Conservation (phyloP, 2,113 vertebrate genomes). For the Strix aluco region DNA sequence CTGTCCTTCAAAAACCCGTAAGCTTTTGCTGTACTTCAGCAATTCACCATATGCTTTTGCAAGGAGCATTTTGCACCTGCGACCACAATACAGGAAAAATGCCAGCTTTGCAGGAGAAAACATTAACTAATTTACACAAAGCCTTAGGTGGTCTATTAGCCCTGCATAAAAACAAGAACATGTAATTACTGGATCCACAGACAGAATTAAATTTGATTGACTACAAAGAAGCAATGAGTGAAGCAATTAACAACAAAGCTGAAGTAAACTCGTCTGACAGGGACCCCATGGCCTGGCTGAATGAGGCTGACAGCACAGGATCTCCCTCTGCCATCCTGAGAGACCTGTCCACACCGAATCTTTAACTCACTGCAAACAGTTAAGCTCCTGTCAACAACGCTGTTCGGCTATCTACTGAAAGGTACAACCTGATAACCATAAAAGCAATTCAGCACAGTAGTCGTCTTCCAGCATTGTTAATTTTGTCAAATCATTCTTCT, state of each 20-base stretch:
- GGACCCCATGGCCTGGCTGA: not conserved
- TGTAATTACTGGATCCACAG: slow-evolving; percentile 32
- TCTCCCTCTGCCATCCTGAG: not conserved
- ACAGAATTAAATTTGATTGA: slow-evolving; percentile 43
- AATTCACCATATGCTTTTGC: slow-evolving; percentile 13
- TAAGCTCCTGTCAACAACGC: not conserved
- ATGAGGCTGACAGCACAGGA: not conserved
- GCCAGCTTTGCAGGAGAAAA: slow-evolving; percentile 29
- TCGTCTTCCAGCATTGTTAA: not conserved
- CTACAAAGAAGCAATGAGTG: slow-evolving; percentile 8
- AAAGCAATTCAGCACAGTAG: not conserved
- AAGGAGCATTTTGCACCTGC: slow-evolving; percentile 32
- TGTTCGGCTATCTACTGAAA: not conserved
- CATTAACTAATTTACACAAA: slow-evolving; percentile 51
- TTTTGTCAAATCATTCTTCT: not conserved
- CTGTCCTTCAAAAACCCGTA: not conserved
- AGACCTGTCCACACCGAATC: not conserved
- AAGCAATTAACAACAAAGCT: slow-evolving; percentile 33
- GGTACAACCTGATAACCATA: not conserved
- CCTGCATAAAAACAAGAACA: not conserved
- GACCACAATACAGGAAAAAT: not conserved
- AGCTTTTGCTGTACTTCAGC: not conserved
- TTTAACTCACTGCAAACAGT: not conserved
- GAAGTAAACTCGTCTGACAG: not conserved
- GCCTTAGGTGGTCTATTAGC: slow-evolving; percentile 63